Base-by-base conservation (phyloP, 2,888 invertebrate species). In the Cosmopolites sordidus region DNA sequence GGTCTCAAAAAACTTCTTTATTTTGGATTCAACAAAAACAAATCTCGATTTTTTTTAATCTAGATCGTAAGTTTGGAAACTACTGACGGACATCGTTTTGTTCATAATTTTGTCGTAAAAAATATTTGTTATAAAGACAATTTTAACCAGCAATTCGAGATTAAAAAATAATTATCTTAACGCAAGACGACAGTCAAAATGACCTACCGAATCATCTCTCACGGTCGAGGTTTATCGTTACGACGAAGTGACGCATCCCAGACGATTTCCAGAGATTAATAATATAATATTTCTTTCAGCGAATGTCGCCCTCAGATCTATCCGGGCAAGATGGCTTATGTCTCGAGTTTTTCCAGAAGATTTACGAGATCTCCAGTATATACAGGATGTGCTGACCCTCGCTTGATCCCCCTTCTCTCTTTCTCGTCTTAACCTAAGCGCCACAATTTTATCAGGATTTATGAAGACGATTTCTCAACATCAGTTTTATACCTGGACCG, bases 321-420 rank as follows among this genome's bases (percentile, higher is more conserved):
- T 58, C 58, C 54, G 18, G 45, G 54, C 58, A 58, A 58, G 54
- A 58, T 58, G 58, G 58, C 58, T 58, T 58, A 58, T 51, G 54
- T 58, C 51, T 43, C 48, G 41, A 40, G 51, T 51, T 54, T 58
- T 58, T 58, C 51, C 42, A 16, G 38, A 42, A 54, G 58, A 58
- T 54, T 58, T 58, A 58, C 54, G 45, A 43, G 44, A 47, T 48
- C 47, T 54, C 51, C 42, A 56, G 54, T 33, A 33, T 33, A 33
- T 33, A 33, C 12, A 33, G n/a, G 12, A 12, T 11, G 12, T 33
- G 33, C 33, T 11, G n/a, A 33, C 33, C 33, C 33, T n/a, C 33
- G 33, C n/a, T 5, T 5, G 8, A 9, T 33, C 33, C 33, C 33
- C 33, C 22, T 22, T 5, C 33, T 33, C 12, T 33, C n/a, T 33